A percentile compares a stretch with the other conserved stretches of the same genome.
These are phyloP conservation scores for Diachasma alloeum DNA, from an alignment of 1,140 invertebrate genomes.

Conservation along the genomic window DNA sequence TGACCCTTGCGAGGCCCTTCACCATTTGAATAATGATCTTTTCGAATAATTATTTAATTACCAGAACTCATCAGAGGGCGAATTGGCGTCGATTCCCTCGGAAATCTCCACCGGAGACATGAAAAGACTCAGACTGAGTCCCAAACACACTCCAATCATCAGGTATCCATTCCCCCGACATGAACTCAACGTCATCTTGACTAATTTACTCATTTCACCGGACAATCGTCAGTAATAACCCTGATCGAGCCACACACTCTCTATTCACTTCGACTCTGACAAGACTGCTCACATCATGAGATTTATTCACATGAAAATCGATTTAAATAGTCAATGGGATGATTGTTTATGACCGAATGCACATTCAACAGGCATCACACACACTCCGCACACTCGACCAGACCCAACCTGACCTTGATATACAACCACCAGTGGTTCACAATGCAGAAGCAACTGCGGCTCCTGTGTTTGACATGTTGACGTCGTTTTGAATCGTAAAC, in stretches of 20 bases:
- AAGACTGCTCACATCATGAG: no score
- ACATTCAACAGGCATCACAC: no score
- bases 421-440: no score
- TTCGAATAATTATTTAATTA: neutral
- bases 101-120: slow-evolving; percentile 43
- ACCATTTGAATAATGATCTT: neutral
- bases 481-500: no score
- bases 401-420: neutral
- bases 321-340: neutral
- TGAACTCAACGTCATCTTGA: slow-evolving; percentile 50
- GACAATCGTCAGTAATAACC: neutral
- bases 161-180: slow-evolving; percentile 59
- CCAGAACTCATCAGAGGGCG: neutral
- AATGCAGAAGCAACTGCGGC: no score
- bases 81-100: slow-evolving; percentile 41
- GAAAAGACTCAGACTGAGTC: slow-evolving; percentile 58
- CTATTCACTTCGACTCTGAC: no score
- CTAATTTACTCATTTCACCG: slow-evolving; percentile 23
- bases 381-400: neutral
- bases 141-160: slow-evolving; percentile 56
- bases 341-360: neutral
- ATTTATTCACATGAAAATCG: no score
- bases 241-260: no score
- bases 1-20: no score
- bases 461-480: no score